A percentile compares a stretch with the other conserved stretches of the same genome.
Conservation (phyloP, 2,113 vertebrate species). For the Brachypodius melanocephalos region DNA sequence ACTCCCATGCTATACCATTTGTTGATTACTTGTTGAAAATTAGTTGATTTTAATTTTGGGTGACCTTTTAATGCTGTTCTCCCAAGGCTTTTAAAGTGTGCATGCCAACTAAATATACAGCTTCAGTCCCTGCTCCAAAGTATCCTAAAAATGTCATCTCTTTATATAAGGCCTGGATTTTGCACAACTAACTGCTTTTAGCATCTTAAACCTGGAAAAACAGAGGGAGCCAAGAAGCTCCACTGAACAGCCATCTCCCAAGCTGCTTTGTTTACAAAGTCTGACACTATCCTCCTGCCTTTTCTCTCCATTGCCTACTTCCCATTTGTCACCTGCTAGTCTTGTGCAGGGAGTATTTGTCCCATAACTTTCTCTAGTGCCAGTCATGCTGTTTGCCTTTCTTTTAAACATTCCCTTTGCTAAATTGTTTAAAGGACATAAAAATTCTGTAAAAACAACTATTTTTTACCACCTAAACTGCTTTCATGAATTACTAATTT, state of each 20-base stretch:
- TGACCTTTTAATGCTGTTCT: background rate
- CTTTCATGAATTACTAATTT: background rate
- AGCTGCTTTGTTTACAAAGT: background rate
- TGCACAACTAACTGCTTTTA: background rate
- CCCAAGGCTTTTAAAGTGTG: background rate
- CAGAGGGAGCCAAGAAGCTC: background rate
- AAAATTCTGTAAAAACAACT: background rate
- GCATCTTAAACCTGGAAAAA: background rate
- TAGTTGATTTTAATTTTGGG: background rate
- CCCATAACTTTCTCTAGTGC: background rate
- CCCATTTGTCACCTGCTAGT: background rate
- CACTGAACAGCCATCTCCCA: background rate
- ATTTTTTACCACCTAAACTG: background rate
- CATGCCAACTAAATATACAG: conserved; percentile 37
- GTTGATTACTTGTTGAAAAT: background rate
- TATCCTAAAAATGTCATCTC: background rate
- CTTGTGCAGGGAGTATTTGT: background rate
- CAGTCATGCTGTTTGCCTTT: background rate
- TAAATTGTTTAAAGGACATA: background rate
- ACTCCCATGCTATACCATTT: background rate
- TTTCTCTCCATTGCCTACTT: background rate
- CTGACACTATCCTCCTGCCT: background rate
- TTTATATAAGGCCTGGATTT: background rate
- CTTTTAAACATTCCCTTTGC: background rate
- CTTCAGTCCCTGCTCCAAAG: background rate